Evolutionary conservation across 2,797 vertebrate genomes (phyloP), one percentile per base, ranked within the genome.

Genomic region (Pipistrellus nathusii): DNA sequence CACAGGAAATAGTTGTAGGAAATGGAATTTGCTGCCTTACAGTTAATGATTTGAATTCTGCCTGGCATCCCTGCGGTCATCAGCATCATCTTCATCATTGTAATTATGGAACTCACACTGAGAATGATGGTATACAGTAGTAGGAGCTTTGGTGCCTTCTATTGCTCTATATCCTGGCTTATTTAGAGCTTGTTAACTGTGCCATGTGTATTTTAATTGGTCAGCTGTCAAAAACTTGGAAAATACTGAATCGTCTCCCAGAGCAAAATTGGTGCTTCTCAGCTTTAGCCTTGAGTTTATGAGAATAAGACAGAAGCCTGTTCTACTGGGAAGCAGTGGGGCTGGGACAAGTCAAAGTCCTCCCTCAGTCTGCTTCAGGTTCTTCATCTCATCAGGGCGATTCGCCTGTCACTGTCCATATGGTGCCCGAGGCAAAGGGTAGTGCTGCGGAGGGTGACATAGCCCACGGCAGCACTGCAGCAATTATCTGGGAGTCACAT

Each of bases 171-270:
- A 57, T 53, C 15, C 48, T 87, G 80, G 44, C 78, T 96, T 96
- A 94, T 85, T 94, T 72, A 88, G 95, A 88, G 85, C 92, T 93
- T 78, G 90, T 96, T 96, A 97, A 92, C 2, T 0, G 85, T 88
- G 69, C 84, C 80, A 59, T 86, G 66, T 66, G 72, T 23, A 0
- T 95, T 96, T 94, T 97, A 97, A 96, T 96, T 97, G 95, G 96
- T 92, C 86, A 94, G 94, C 96, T 96, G 96, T 97, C 95, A 97
- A 92, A 95, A 95, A 76, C 83, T 38, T 78, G 75, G 62, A 92
- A 93, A 92, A 86, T 48, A 69, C 80, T 17, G 51, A 95, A 68
- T 86, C 38, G 81, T 91, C 80, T 97, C 83, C 48, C 66, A 82
- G 93, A 95, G 90, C 35, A 76, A 93, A 96, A 97, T 80, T 76